phyloP scores from a whole-genome alignment of 37 sponge, comb jelly and placozoan species.

The Hexactinellida sp. region DNA sequence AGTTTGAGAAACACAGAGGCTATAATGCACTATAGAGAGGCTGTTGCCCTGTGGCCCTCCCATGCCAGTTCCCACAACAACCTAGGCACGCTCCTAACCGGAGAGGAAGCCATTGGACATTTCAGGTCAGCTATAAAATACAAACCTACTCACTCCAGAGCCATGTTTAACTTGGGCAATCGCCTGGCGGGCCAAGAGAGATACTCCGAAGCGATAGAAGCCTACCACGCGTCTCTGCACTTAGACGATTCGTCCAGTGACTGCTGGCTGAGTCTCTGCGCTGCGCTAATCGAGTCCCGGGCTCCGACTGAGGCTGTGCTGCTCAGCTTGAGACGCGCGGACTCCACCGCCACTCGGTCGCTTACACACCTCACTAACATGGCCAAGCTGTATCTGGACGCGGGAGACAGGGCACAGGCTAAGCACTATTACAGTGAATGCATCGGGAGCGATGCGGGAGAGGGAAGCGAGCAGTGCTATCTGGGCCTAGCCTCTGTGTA shows the following conservation, averaged over 20 bases:
- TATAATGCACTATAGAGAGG: slow-evolving; percentile 35
- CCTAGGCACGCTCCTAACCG: slow-evolving; percentile 53
- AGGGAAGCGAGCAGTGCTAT: neutral
- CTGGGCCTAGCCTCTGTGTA: neutral
- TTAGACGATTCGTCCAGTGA: neutral
- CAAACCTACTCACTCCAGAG: slow-evolving; percentile 60
- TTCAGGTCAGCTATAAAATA: slow-evolving; percentile 41
- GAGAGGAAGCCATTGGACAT: slow-evolving; percentile 44
- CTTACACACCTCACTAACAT: neutral
- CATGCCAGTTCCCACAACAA: slow-evolving; percentile 80
- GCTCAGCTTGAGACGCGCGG: neutral
- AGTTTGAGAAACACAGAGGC: slow-evolving; percentile 34
- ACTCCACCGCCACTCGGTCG: neutral
- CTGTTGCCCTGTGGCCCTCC: slow-evolving; percentile 44
- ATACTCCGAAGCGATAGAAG: neutral
- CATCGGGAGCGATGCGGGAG: neutral
- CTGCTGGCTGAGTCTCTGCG: neutral
- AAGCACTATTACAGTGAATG: neutral
- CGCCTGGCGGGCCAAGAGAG: neutral
- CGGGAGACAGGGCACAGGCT: neutral
- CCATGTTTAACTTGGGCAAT: slow-evolving; percentile 64
- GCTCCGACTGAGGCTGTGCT: neutral
- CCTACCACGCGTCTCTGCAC: neutral
- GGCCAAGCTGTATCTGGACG: neutral
- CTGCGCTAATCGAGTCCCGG: neutral